These are phyloP conservation scores for Euclidia mi DNA, from an alignment of 2,888 invertebrate genomes.

Conservation along the genomic window DNA sequence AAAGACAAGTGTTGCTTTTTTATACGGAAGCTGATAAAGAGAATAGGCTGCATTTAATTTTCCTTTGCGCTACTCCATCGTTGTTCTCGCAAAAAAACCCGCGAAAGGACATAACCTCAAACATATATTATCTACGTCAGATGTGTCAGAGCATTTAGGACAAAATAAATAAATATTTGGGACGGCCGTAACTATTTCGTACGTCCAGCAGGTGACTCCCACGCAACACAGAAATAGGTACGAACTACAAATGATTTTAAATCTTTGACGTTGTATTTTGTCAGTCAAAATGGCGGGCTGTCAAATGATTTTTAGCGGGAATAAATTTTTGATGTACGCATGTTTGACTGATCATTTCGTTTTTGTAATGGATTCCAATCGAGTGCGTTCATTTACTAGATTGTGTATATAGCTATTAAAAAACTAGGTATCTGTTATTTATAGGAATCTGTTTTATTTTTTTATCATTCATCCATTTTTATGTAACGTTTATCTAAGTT, in stretches of 20 bases:
- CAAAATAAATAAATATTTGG: slow-evolving; percentile 54
- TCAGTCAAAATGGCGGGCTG: slow-evolving; percentile 22
- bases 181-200: slow-evolving; percentile 41
- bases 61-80: background rate
- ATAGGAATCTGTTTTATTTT: too few species aligned
- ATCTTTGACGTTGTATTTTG: slow-evolving; percentile 16
- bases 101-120: slow-evolving; percentile 15
- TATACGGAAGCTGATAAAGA: too few species aligned
- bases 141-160: slow-evolving; percentile 49
- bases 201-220: slow-evolving; percentile 49
- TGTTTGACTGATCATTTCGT: background rate
- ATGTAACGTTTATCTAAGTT: too few species aligned
- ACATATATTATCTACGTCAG: slow-evolving; percentile 28
- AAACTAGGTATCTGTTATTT: too few species aligned
- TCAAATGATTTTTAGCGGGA: slow-evolving; percentile 20
- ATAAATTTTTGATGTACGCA: slow-evolving; percentile 1
- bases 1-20: too few species aligned
- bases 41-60: too few species aligned
- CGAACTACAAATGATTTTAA: slow-evolving; percentile 45
- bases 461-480: too few species aligned
- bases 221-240: slow-evolving; percentile 52
- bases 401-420: too few species aligned
- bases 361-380: background rate
- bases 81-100: background rate
- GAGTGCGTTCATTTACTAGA: too few species aligned